Conservation (phyloP, 2,797 vertebrate species). For the Bovichtus diacanthus region DNA sequence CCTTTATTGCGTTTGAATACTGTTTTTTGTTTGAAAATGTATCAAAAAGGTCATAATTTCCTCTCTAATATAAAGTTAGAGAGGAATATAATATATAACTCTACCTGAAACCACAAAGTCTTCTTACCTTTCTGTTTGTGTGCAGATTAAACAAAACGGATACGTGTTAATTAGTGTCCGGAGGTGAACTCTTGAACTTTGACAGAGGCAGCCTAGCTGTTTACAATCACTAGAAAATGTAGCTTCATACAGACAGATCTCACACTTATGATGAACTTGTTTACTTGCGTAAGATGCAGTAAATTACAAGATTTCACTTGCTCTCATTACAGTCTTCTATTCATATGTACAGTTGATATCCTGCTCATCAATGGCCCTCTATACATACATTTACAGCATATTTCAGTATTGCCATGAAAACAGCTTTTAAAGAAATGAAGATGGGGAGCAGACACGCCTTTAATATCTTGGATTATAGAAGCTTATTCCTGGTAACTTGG, state of each 20-base stretch:
- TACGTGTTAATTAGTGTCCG: neutral
- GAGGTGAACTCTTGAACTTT: neutral
- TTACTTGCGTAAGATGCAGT: neutral
- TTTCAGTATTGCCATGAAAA: slow-evolving; percentile 27
- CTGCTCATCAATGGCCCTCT: neutral
- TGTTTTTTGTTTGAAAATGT: too few species aligned
- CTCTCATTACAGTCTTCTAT: neutral
- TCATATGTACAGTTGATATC: neutral
- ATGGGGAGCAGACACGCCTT: slow-evolving; percentile 25
- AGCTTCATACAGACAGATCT: neutral
- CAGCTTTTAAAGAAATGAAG: slow-evolving; percentile 9
- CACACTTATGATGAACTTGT: neutral
- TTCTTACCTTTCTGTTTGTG: neutral
- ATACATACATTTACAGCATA: slow-evolving; percentile 2
- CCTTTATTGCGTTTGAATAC: too few species aligned
- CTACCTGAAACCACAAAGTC: neutral
- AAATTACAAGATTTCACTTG: neutral
- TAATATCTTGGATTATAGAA: slow-evolving; percentile 41
- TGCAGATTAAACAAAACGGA: neutral
- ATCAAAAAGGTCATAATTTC: too few species aligned
- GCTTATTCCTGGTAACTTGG: slow-evolving; percentile 28
- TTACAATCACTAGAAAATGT: neutral
- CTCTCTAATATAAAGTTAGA: too few species aligned
- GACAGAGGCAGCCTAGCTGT: neutral
- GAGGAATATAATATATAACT: neutral